Evolutionary conservation across 1,140 invertebrate genomes (phyloP).

Genomic region (Lutraria rhynchaena): DNA sequence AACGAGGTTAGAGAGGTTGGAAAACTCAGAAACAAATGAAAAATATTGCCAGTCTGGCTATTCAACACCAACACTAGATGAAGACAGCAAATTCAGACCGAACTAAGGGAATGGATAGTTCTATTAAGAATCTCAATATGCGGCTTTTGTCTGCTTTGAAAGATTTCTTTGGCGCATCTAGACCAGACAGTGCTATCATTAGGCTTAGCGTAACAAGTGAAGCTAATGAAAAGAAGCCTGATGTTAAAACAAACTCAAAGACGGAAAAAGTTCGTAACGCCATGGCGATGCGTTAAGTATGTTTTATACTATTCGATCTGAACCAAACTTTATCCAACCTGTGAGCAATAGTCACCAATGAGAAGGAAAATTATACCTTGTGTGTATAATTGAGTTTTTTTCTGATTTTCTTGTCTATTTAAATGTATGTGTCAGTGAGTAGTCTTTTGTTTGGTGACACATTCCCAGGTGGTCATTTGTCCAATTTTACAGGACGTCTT

Average conservation of each 20-base stretch:
- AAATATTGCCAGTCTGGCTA: constrained; percentile 76
- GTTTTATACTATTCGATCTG: no score
- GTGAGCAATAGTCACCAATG: no score
- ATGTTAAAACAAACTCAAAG: constrained; percentile 7
- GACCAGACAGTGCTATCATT: constrained; percentile 68
- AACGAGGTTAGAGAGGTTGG: constrained; percentile 86
- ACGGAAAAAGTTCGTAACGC: constrained; percentile 27
- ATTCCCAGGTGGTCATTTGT: no score
- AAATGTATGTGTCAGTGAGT: no score
- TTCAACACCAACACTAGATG: constrained; percentile 69
- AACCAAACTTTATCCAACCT: no score
- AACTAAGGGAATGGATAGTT: constrained; percentile 53
- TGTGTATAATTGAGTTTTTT: no score
- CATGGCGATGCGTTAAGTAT: constrained; percentile 51
- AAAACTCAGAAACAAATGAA: constrained; percentile 77
- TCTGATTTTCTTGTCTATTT: no score
- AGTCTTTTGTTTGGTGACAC: no score
- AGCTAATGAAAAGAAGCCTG: not conserved
- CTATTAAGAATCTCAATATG: constrained; percentile 63
- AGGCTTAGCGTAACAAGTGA: constrained; percentile 62
- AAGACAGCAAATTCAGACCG: constrained; percentile 44
- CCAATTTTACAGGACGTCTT: no score
- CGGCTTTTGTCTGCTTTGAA: constrained; percentile 69
- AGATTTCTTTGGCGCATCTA: constrained; percentile 70
- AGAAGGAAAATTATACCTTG: no score